A percentile compares a stretch with the other conserved stretches of the same genome.
phyloP scores from a whole-genome alignment of 1,140 invertebrate genomes.

The Bombus terrestris region DNA sequence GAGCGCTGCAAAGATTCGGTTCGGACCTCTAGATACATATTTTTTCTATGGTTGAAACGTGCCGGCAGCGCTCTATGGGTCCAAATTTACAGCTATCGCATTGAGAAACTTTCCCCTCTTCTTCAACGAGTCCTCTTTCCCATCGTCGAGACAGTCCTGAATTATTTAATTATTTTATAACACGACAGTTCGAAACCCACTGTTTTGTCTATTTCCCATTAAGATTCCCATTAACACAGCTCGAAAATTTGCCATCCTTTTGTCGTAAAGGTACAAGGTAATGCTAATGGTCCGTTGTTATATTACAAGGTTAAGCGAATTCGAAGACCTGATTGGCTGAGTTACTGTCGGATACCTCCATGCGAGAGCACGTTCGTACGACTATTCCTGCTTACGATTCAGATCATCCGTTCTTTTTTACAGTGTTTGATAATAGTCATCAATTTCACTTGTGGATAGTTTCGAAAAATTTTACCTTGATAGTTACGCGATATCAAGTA shows the following conservation, averaged over 20 bases:
- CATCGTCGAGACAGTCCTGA: not conserved
- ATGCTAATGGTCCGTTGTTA: constrained; percentile 24
- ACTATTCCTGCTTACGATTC: constrained; percentile 13
- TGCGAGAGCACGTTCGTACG: not conserved
- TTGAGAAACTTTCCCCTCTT: not conserved
- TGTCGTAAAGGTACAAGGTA: constrained; percentile 26
- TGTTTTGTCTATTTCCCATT: not conserved
- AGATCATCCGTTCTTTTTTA: not conserved
- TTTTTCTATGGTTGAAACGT: constrained; percentile 27
- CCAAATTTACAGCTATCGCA: not conserved
- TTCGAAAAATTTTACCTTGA: not conserved
- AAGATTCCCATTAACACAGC: not conserved
- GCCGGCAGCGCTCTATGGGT: constrained; percentile 7
- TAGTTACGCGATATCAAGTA: too few species aligned
- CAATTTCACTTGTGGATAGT: not conserved
- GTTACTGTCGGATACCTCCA: constrained; percentile 34
- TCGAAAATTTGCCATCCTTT: constrained; percentile 8
- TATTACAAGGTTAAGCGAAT: constrained; percentile 60
- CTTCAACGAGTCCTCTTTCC: not conserved
- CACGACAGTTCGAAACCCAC: not conserved
- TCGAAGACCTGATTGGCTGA: constrained; percentile 39
- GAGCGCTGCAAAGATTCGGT: constrained; percentile 1
- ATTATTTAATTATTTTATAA: constrained; percentile 25
- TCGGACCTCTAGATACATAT: not conserved
- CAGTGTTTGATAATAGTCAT: not conserved